phyloP scores from a whole-genome alignment of 2,113 vertebrate species.

The Syrrhaptes paradoxus region DNA sequence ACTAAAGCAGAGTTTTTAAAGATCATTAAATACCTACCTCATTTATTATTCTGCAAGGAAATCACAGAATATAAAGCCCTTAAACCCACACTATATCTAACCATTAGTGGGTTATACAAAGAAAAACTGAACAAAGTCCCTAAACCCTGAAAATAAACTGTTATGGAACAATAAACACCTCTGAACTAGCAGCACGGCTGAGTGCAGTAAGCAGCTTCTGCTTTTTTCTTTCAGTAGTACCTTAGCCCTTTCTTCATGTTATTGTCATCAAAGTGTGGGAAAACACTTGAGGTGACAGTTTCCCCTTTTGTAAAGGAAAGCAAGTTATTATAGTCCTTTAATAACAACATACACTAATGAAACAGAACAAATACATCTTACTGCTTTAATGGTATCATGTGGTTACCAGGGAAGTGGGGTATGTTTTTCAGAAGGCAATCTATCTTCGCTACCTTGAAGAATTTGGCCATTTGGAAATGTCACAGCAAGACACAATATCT shows the following conservation, averaged over 20 bases:
- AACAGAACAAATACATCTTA: background rate
- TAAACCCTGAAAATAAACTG: background rate
- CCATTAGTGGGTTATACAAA: background rate
- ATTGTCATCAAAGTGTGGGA: background rate
- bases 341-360: background rate
- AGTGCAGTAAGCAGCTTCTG: background rate
- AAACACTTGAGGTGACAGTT: background rate
- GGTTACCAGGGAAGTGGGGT: background rate
- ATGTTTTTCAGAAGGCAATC: background rate
- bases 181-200: background rate
- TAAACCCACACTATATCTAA: background rate
- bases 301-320: background rate
- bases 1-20: background rate
- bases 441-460: background rate
- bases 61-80: background rate
- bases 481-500: no score
- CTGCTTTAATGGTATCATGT: background rate
- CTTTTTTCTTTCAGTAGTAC: background rate
- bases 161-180: background rate
- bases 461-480: background rate
- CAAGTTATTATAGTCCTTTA: background rate
- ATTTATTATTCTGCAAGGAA: background rate
- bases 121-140: background rate
- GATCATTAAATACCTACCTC: background rate
- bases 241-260: background rate